Evolutionary conservation across 30 jellyfish, hydroid and myxozoan genomes (phyloP), one percentile per base, ranked within the genome.

Genomic region (Aurelia coerulea): DNA sequence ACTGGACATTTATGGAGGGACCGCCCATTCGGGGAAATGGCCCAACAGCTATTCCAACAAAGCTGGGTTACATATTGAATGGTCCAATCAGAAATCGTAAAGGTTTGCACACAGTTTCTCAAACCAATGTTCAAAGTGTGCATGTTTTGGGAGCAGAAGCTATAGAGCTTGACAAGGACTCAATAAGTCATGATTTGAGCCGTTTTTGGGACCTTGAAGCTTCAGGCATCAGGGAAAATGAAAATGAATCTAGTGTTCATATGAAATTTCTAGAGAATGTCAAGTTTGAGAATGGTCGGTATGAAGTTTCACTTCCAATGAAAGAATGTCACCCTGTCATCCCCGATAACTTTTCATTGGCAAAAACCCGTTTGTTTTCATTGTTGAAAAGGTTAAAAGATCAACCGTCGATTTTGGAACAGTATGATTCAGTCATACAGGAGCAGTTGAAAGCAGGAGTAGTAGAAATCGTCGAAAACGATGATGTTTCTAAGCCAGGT

Each of bases 41-140:
- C 37, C 80, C 80, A 29, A 78, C 88, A 53, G 80, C 80, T 4
- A 37, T 78, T 29, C 64, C 71, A 34, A 41, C 88, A 10, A 60
- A 6, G 16, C 33, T 54, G 16, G 88, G 88, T 78, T 78, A 8
- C 49, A 17, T 78, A 10, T 78, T 78, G 62, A 52, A 39, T 60
- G 88, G 88, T 29, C 62, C 88, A 13, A 60, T 78, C 6, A 10
- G 18, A 31, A 33, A 10, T 42, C 18, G 29, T 15, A 65, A 69
- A 8, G 33, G 18, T 10, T 69, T 10, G 9, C 16, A 69, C 9
- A 32, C 8, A 19, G 10, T 31, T 14, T 12, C 19, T 7, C 6
- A 16, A 12, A 23, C 33, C 12, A 16, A 39, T 6, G 23, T 69
- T 31, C 80, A 69, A 6, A 6, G 65, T 12, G 62, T 69, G 18